Conservation (phyloP, 2,797 vertebrate species). For the Gorsachius magnificus region DNA sequence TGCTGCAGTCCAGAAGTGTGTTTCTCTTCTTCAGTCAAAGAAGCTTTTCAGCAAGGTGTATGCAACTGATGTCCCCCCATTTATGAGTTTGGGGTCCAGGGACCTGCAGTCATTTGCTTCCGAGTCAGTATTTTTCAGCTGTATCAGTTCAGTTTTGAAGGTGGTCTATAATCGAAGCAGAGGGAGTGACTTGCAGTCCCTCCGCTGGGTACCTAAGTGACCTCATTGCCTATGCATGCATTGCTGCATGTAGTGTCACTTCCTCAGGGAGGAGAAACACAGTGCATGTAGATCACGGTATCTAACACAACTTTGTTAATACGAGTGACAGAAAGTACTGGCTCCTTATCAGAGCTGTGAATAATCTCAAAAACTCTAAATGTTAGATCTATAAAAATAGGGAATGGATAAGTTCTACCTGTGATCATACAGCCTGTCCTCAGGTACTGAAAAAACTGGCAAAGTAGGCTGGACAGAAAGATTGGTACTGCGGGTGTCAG, state of each 20-base stretch:
- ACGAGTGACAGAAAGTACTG: not conserved
- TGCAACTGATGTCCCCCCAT: not conserved
- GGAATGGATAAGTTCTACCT: rapidly evolving
- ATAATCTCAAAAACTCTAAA: not conserved
- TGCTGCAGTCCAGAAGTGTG: not conserved
- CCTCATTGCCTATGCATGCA: not conserved
- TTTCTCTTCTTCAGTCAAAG: not conserved
- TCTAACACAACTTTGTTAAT: not conserved
- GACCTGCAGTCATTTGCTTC: not conserved
- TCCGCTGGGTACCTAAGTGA: not conserved
- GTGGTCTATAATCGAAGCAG: not conserved
- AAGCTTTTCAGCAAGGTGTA: not conserved
- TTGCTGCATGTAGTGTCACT: not conserved
- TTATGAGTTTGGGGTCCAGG: not conserved
- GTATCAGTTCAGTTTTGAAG: not conserved
- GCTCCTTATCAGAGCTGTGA: not conserved
- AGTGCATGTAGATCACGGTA: not conserved
- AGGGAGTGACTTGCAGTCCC: not conserved
- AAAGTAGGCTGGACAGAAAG: not conserved
- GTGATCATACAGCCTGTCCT: not conserved
- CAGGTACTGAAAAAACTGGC: not conserved
- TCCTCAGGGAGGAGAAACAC: not conserved
- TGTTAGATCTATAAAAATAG: not conserved
- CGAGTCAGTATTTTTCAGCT: not conserved
- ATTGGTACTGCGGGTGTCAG: not conserved